Percentiles rank a stretch among this genome's conserved stretches.
Evolutionary conservation across 2,797 vertebrate genomes (phyloP).

Genomic region (Coendou prehensilis): DNA sequence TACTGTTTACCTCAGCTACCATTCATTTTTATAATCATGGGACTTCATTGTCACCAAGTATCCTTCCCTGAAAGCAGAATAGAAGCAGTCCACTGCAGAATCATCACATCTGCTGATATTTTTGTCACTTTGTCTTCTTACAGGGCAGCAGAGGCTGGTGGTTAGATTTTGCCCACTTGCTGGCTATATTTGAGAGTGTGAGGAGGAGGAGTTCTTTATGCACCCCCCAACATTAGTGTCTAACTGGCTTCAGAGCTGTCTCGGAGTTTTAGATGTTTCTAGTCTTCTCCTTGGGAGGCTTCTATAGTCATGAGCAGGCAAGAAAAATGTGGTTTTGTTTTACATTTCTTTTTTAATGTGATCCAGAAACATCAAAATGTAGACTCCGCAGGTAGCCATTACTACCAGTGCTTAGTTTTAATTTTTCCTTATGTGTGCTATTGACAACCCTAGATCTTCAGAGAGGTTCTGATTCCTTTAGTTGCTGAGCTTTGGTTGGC

Average conservation of each 20-base stretch:
- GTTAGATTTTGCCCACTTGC: neutral
- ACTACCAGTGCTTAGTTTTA: neutral
- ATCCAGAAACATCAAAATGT: neutral
- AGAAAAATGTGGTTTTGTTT: neutral
- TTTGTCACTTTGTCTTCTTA: neutral
- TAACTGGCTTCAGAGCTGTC: neutral
- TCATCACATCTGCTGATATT: neutral
- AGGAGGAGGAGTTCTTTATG: neutral
- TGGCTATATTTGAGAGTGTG: neutral
- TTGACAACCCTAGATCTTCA: neutral
- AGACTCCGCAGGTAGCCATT: neutral
- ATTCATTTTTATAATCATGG: neutral
- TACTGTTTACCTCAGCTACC: neutral
- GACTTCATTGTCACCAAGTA: neutral
- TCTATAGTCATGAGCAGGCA: neutral
- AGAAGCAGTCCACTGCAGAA: neutral
- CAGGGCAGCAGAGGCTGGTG: neutral
- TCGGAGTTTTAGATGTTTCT: neutral
- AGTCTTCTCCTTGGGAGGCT: neutral
- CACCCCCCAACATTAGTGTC: neutral
- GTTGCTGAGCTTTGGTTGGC: neutral
- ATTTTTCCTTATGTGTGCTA: neutral
- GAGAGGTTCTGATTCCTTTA: neutral
- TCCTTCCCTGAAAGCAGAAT: neutral
- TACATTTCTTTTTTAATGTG: slow-evolving; percentile 4